A percentile compares a stretch with the other conserved stretches of the same genome.
phyloP scores from a whole-genome alignment of 2,113 vertebrate genomes.

The Eclectus roratus region DNA sequence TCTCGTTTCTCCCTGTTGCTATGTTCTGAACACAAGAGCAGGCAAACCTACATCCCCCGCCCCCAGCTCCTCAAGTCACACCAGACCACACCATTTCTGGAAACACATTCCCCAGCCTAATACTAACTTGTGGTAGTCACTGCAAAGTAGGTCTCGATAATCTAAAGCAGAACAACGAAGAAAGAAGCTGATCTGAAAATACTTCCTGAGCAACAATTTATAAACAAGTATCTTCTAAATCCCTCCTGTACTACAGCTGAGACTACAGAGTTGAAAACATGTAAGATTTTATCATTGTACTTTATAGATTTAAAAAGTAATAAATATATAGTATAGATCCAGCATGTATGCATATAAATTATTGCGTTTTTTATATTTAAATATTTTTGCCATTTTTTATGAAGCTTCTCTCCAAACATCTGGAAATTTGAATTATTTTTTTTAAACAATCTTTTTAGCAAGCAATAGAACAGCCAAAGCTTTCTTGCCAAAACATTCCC shows the following conservation, averaged over 20 bases:
- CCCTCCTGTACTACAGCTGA: neutral
- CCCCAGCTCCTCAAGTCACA: neutral
- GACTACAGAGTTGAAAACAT: neutral
- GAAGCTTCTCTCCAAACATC: neutral
- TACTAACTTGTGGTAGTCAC: neutral
- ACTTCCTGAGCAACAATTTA: neutral
- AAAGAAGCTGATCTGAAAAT: neutral
- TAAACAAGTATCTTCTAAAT: neutral
- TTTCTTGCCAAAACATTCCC: neutral
- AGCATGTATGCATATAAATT: neutral
- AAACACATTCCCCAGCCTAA: neutral
- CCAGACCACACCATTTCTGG: neutral
- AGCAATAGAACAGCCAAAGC: neutral
- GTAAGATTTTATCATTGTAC: neutral
- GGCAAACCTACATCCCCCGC: neutral
- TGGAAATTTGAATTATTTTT: neutral
- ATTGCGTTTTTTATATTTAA: neutral
- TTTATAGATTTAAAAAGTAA: neutral
- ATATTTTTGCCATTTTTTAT: neutral
- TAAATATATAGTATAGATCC: neutral
- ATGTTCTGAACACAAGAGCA: neutral
- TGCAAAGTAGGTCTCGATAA: neutral
- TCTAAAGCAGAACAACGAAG: neutral
- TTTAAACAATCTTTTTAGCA: neutral
- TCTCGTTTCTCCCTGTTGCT: neutral